Evolutionary conservation across 2,888 invertebrate species (phyloP).

Genomic region (Platycheirus rosarum): DNA sequence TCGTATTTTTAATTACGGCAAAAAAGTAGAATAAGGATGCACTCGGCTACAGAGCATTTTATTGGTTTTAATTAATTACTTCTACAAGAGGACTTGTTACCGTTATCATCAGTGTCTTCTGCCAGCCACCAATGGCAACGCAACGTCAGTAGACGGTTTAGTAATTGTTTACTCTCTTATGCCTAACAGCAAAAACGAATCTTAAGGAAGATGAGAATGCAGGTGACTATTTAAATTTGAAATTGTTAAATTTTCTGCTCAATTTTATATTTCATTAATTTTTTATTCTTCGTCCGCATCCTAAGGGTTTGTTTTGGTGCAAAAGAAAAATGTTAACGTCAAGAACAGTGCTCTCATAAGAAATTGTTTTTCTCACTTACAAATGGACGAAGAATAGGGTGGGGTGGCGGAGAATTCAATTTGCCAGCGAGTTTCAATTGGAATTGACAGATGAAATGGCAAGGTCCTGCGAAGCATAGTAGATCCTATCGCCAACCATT

Average conservation of each 20-base stretch:
- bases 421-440: conserved; percentile 38
- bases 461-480: conserved; percentile 44
- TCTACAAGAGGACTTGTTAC: conserved; percentile 41
- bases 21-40: conserved; percentile 44
- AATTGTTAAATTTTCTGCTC: conserved; percentile 15
- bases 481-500: conserved; percentile 38
- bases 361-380: conserved; percentile 23
- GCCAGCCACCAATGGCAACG: conserved; percentile 21
- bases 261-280: conserved; percentile 49
- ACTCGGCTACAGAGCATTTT: conserved; percentile 48
- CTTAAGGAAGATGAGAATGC: conserved; percentile 1
- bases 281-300: conserved; percentile 1
- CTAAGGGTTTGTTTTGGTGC: neutral
- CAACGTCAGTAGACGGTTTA: neutral
- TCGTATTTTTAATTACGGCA: conserved; percentile 60
- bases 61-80: conserved; percentile 70
- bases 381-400: neutral
- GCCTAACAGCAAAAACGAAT: neutral
- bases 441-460: conserved; percentile 66
- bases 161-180: conserved; percentile 19
- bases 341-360: conserved; percentile 16
- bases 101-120: conserved; percentile 52
- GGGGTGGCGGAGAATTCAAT: conserved; percentile 54
- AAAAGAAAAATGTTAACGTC: neutral
- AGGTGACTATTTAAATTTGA: conserved; percentile 29